Evolutionary conservation across 2,113 vertebrate genomes (phyloP).

Genomic region (Erythrocercus mccallii): DNA sequence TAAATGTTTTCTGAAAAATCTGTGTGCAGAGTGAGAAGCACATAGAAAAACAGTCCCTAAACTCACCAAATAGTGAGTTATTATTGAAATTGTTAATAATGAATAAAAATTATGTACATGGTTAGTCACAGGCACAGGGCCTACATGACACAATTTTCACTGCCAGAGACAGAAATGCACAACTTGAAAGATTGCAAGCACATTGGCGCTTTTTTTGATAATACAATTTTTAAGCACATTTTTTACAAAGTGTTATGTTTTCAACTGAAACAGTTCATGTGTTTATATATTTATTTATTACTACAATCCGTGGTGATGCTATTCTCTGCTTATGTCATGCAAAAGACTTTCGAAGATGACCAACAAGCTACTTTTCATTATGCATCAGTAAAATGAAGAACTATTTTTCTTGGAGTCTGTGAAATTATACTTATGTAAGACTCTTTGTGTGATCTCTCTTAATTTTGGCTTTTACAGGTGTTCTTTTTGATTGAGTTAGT

Average conservation of each 20-base stretch:
- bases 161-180: not conserved
- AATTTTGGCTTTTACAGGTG: not conserved
- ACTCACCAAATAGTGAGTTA: not conserved
- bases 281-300: not conserved
- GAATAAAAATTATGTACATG: not conserved
- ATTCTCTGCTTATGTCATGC: not conserved
- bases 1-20: not conserved
- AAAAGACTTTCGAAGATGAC: not conserved
- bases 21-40: not conserved
- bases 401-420: not conserved
- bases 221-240: not conserved
- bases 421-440: not conserved
- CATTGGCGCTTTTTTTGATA: not conserved
- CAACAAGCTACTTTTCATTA: not conserved
- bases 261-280: not conserved
- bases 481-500: not conserved
- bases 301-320: accelerated
- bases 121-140: not conserved
- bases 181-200: not conserved
- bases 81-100: not conserved
- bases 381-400: not conserved
- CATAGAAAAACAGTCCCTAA: not conserved
- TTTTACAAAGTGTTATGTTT: not conserved
- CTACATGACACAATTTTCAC: not conserved
- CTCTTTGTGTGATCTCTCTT: not conserved